A percentile compares a stretch with the other conserved stretches of the same genome.
phyloP scores from a whole-genome alignment of 2,113 vertebrate genomes.

The Globicephala melas region DNA sequence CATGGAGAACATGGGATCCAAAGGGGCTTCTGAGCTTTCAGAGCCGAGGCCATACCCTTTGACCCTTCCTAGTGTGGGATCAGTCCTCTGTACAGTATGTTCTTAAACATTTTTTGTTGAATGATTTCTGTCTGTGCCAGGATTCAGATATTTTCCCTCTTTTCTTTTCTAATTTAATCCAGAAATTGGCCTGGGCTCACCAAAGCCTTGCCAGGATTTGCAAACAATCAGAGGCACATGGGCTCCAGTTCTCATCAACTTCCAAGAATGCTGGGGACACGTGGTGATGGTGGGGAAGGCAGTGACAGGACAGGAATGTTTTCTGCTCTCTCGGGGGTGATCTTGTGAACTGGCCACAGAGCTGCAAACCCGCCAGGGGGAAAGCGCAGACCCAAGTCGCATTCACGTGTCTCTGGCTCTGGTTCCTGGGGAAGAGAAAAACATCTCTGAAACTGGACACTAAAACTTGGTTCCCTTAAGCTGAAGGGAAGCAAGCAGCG shows the following conservation, averaged over 20 bases:
- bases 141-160: constrained; percentile 38
- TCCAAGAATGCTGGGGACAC: constrained; percentile 1
- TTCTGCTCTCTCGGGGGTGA: background rate
- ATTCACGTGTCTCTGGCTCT: background rate
- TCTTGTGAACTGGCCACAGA: accelerated
- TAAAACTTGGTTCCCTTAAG: background rate
- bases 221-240: constrained; percentile 50
- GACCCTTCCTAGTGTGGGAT: background rate
- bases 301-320: background rate
- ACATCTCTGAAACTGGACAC: background rate
- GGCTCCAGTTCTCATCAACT: constrained; percentile 34
- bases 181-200: constrained; percentile 68
- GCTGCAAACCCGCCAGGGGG: background rate
- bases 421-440: background rate
- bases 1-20: accelerated
- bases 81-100: background rate
- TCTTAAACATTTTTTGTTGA: constrained; percentile 42
- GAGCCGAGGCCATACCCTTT: background rate
- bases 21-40: no score
- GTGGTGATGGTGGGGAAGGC: background rate
- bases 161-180: constrained; percentile 70
- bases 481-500: background rate
- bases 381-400: background rate
- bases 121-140: constrained; percentile 54
- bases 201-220: constrained; percentile 64